These are phyloP conservation scores for Mnemiopsis leidyi DNA, from an alignment of 37 sponge, comb jelly and placozoan genomes.

Conservation along the genomic window DNA sequence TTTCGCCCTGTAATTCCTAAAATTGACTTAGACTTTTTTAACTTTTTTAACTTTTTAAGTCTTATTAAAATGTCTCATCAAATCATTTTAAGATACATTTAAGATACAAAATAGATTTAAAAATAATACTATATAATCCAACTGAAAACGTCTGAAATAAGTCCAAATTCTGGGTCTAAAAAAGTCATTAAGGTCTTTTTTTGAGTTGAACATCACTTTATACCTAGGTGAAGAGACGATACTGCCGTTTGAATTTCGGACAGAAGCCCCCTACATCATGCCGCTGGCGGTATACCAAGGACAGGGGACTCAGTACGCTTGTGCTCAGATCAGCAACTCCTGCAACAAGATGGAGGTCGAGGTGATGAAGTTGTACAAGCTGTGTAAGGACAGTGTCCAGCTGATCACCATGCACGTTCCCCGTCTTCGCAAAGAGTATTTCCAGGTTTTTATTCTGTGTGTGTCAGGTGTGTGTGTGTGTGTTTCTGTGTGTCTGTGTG, in stretches of 20 bases:
- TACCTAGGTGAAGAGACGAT: slow-evolving; percentile 21
- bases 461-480: too few species aligned
- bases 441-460: too few species aligned
- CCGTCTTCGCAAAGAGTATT: slow-evolving; percentile 38
- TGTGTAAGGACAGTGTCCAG: slow-evolving; percentile 7
- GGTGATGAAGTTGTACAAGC: slow-evolving; percentile 35
- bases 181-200: not conserved
- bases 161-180: not conserved
- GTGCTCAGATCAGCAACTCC: not conserved
- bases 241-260: slow-evolving; percentile 5
- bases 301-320: not conserved
- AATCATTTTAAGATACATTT: too few species aligned
- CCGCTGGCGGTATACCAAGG: not conserved
- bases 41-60: too few species aligned
- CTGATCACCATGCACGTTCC: not conserved
- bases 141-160: not conserved
- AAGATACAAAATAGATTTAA: too few species aligned
- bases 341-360: slow-evolving; percentile 31
- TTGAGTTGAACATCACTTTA: not conserved
- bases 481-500: too few species aligned
- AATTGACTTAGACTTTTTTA: too few species aligned
- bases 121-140: not conserved
- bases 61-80: too few species aligned
- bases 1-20: too few species aligned
- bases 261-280: not conserved